These are phyloP conservation scores for Cheilosia soror DNA, from an alignment of 2,888 invertebrate species.

Conservation along the genomic window DNA sequence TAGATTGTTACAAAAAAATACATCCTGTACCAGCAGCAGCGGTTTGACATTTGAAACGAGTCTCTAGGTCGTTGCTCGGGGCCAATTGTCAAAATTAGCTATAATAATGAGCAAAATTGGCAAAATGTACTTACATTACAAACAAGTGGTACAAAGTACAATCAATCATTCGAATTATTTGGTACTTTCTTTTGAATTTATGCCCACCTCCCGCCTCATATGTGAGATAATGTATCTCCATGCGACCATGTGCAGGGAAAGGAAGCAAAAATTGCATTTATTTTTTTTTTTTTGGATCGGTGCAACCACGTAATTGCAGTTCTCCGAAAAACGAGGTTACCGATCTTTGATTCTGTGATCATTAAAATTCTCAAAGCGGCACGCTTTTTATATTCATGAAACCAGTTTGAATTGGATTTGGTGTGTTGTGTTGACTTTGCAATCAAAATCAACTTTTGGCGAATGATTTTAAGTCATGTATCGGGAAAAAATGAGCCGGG, in stretches of 20 bases:
- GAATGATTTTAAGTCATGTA: background rate
- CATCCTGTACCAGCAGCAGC: slow-evolving; percentile 35
- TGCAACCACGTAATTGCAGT: slow-evolving; percentile 58
- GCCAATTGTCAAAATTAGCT: slow-evolving; percentile 45
- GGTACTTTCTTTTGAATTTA: slow-evolving; percentile 48
- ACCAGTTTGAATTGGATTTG: slow-evolving; percentile 50
- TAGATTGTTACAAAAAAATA: slow-evolving; percentile 19
- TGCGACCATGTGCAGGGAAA: too few relatives aligned
- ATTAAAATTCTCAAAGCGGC: slow-evolving; percentile 52
- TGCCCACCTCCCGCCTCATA: slow-evolving; percentile 5
- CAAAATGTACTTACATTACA: background rate
- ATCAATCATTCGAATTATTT: slow-evolving; percentile 31
- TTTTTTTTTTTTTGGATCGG: background rate
- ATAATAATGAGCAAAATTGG: background rate
- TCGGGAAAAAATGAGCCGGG: slow-evolving; percentile 1
- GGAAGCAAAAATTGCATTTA: background rate
- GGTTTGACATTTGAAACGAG: background rate
- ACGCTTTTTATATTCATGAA: slow-evolving; percentile 18
- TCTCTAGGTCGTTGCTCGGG: background rate
- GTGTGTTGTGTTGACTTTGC: slow-evolving; percentile 15
- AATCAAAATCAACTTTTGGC: slow-evolving; percentile 35
- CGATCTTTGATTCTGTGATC: slow-evolving; percentile 29
- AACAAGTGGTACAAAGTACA: background rate
- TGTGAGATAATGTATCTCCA: too few relatives aligned
- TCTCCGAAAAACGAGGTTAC: slow-evolving; percentile 49